Evolutionary conservation across 2,113 vertebrate genomes (phyloP).

Genomic region (Struthidea cinerea): DNA sequence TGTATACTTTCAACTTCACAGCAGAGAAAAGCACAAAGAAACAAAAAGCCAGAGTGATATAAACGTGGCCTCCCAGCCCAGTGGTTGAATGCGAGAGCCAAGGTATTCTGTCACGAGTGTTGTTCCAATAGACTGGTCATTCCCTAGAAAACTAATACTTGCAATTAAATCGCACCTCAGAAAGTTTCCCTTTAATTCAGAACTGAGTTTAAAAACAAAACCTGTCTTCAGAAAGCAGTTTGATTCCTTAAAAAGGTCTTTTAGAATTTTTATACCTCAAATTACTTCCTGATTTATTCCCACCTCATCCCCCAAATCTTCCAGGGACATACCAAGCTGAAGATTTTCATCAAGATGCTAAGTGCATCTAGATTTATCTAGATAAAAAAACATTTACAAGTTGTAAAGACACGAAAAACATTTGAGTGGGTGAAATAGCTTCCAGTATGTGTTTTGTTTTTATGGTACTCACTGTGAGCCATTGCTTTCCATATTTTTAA

Average conservation of each 20-base stretch:
- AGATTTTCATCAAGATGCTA: neutral
- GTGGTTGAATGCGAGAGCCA: neutral
- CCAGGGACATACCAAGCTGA: neutral
- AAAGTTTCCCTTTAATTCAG: neutral
- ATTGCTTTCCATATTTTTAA: neutral
- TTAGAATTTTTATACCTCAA: neutral
- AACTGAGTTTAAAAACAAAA: neutral
- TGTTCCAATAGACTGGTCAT: neutral
- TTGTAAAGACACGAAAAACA: neutral
- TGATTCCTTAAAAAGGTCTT: neutral
- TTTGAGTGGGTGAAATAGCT: neutral
- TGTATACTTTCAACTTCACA: conserved; percentile 19
- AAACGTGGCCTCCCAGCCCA: neutral
- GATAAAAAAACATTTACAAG: neutral
- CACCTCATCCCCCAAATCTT: neutral
- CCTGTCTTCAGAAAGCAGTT: neutral
- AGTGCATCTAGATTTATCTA: neutral
- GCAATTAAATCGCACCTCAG: neutral
- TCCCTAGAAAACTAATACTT: neutral
- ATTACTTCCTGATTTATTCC: neutral
- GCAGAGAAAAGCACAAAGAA: neutral
- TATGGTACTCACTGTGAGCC: neutral
- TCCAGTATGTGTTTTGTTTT: neutral
- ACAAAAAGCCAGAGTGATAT: neutral
- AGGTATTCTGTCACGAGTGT: neutral